Percentiles rank a stretch among this genome's conserved stretches.
phyloP scores from a whole-genome alignment of 2,113 vertebrate species.

The Calypte anna region DNA sequence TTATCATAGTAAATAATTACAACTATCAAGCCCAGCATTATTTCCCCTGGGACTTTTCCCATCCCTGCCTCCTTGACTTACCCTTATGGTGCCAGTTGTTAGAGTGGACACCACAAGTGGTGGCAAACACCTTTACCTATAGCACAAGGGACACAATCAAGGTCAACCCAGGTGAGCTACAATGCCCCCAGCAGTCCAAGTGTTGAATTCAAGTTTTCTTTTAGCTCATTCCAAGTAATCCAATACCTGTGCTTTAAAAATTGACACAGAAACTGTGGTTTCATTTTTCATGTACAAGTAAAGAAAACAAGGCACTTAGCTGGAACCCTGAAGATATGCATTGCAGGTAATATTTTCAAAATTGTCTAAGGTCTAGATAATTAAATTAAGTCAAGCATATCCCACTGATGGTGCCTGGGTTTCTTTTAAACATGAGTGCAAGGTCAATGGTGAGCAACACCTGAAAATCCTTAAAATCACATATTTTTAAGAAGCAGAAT shows the following conservation, averaged over 20 bases:
- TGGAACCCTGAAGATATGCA: background rate
- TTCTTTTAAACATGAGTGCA: constrained; percentile 10
- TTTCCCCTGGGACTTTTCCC: background rate
- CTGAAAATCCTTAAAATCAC: background rate
- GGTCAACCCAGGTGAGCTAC: background rate
- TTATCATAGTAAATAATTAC: background rate
- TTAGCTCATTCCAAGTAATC: background rate
- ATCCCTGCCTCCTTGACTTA: background rate
- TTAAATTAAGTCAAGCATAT: constrained; percentile 22
- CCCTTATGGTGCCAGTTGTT: background rate
- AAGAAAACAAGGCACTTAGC: background rate
- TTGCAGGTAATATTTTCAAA: constrained; percentile 14
- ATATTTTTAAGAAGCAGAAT: background rate
- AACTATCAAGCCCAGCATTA: background rate
- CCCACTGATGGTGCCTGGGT: background rate
- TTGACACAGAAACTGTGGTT: background rate
- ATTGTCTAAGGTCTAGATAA: background rate
- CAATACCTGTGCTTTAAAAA: background rate
- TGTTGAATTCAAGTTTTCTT: background rate
- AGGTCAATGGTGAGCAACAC: background rate
- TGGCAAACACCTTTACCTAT: background rate
- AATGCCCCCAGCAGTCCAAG: background rate
- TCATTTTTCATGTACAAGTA: background rate
- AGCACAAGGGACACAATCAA: background rate
- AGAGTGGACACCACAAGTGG: background rate